A percentile compares a stretch with the other conserved stretches of the same genome.
These are phyloP conservation scores for Pandion haliaetus DNA, from an alignment of 2,113 vertebrate genomes.

Conservation along the genomic window DNA sequence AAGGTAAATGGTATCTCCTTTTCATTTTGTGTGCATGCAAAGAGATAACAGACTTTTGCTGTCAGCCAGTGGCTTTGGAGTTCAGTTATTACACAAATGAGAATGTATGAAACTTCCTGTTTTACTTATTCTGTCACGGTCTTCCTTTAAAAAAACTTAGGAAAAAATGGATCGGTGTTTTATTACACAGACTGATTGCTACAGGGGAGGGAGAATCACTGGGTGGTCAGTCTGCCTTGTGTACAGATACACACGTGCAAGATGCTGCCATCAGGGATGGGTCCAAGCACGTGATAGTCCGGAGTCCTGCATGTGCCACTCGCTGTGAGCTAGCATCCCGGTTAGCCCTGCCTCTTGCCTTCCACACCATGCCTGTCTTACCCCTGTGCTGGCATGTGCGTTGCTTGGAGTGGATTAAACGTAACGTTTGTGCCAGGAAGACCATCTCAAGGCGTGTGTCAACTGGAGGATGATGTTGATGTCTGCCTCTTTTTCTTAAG, in stretches of 20 bases:
- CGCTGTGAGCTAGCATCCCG: background rate
- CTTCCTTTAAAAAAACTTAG: background rate
- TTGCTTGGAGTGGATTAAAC: background rate
- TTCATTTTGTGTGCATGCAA: background rate
- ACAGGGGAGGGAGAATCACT: background rate
- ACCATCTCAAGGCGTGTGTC: background rate
- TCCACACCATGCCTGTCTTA: background rate
- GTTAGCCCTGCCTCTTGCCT: background rate
- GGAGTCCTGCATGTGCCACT: background rate
- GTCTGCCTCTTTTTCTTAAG: background rate
- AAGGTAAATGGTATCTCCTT: slow-evolving; percentile 68
- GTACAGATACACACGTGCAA: background rate
- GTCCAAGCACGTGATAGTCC: background rate
- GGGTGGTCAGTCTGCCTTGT: background rate
- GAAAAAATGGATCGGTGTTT: background rate
- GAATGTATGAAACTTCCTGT: background rate
- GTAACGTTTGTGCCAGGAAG: background rate
- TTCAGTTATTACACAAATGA: background rate
- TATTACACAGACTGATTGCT: background rate
- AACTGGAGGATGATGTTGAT: background rate
- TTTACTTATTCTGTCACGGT: background rate
- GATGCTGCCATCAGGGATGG: background rate
- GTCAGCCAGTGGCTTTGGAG: background rate
- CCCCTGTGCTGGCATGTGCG: too few species aligned
- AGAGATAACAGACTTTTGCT: background rate